Evolutionary conservation across 2,888 invertebrate genomes (phyloP), one percentile per base, ranked within the genome.

Genomic region (Allacma fusca): DNA sequence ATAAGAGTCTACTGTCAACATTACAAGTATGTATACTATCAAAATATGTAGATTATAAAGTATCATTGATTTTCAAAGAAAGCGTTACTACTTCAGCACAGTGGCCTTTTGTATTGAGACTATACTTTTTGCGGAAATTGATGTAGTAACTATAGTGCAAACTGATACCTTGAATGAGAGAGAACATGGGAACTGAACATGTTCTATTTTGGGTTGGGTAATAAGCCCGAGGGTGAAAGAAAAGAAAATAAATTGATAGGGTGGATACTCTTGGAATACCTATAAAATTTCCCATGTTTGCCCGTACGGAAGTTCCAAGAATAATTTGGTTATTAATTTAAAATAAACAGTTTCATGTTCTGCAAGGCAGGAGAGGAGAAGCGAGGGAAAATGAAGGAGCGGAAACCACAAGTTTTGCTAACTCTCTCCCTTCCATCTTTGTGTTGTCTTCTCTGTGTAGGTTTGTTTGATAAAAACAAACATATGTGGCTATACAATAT

Each of bases 321-420:
- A 50, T 50, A 50, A 50, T 50, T 13, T n/a, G 50, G 50, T 50
- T 50, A 50, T 5, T 50, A 50, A 50, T 50, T 50, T 50, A 19
- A 50, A 50, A 50, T 50, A 50, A 50, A 50, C 50, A 50, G 19
- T 50, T 50, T 50, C 34, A 34, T 50, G 50, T 50, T 50, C n/a
- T 50, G 19, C n/a, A 40, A 13, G 40, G 13, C 40, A 40, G 40
- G 13, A 40, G 13, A 40, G 13, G 40, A 40, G 40, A 13, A 40
- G 13, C 5, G 40, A 40, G 13, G 13, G 13, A 40, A 9, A 13
- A 9, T 50, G 50, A 50, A 13, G 50, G 19, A 50, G 2, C 50
- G 5, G 50, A 50, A 50, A 50, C 5, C 5, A 2, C 19, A 50
- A 12, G 5, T 19, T 5, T 50, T 50, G 50, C 50, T 50, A 19